Base-by-base conservation (phyloP, 92 coral and sea anemone species). In the Palythoa grandiflora region DNA sequence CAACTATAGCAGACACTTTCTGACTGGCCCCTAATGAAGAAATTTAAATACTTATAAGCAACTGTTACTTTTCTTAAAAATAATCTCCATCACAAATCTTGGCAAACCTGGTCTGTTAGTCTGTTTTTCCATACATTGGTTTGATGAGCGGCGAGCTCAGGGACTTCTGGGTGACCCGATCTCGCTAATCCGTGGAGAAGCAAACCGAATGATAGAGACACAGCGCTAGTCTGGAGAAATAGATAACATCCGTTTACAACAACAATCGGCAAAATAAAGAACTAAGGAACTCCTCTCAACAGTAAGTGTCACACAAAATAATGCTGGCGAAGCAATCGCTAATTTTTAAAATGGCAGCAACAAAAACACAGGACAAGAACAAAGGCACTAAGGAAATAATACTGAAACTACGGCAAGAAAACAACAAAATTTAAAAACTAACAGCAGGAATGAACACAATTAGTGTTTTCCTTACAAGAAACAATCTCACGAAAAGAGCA, bases 151-250 rank as follows among this genome's bases (percentile, higher is more conserved):
- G 90, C 92, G 38, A 93, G 74, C 73, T 88, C 94, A 37, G 92
- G 75, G 50, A 89, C 91, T 28, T 85, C 88, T 36, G 92, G 84
- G 75, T 90, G 94, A 66, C 98, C 99, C 16, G 88, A 87, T 1
- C 73, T 79, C 14, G 88, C 84, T 48, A 96, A 91, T 38, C 93
- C 98, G 68, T 91, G 94, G 7, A 96, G 92, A 20, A 95, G 88
- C 60, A 93, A 79, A 57, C 98, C 99, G 87, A 95, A 92, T 7
- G 98, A 86, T 66, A 93, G 74, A 0, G 96, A 92, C 48, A 92
- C 88, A 28, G 92, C 96, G 68, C 83, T 87, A 10, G 90, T 93
- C 99, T 96, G 85, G 11, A 66, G 78, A 74, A 38, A 70, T 6
- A 35, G 4, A 70, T 10, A 1, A 36, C 3, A 1, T 9, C 35